phyloP scores from a whole-genome alignment of 2,113 vertebrate species.

The Ptilonorhynchus violaceus region DNA sequence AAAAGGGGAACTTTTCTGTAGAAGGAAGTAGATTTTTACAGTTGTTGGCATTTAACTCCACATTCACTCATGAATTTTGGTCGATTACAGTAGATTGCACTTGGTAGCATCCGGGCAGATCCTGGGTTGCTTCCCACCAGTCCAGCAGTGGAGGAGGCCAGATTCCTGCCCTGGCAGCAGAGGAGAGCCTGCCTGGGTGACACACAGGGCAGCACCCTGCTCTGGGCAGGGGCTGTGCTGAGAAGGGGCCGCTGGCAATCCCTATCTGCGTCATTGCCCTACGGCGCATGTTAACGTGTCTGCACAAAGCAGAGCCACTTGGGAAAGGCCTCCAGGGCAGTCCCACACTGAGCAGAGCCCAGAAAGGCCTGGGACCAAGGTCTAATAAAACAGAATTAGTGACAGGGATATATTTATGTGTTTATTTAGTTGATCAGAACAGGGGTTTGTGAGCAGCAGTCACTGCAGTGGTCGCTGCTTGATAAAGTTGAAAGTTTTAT shows the following conservation, averaged over 20 bases:
- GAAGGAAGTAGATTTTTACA: background rate
- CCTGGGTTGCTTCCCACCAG: background rate
- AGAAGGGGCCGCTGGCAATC: slow-evolving; percentile 4
- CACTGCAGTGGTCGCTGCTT: background rate
- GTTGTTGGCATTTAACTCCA: background rate
- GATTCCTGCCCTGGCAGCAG: background rate
- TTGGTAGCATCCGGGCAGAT: background rate
- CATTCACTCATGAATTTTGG: background rate
- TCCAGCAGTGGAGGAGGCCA: background rate
- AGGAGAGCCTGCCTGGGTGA: background rate
- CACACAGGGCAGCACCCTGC: background rate
- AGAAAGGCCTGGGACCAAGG: background rate
- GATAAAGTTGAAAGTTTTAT: background rate
- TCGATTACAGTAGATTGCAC: accelerated
- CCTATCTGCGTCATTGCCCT: background rate
- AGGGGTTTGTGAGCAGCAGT: background rate
- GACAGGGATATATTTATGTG: background rate
- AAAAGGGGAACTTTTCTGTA: background rate
- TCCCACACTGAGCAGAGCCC: background rate
- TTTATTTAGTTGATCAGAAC: background rate
- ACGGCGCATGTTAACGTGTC: background rate
- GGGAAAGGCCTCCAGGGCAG: background rate
- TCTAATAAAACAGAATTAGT: background rate
- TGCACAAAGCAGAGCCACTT: slow-evolving; percentile 15
- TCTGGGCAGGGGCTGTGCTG: background rate